Conservation (phyloP, 2,113 vertebrate genomes). For the Electrona antarctica region DNA sequence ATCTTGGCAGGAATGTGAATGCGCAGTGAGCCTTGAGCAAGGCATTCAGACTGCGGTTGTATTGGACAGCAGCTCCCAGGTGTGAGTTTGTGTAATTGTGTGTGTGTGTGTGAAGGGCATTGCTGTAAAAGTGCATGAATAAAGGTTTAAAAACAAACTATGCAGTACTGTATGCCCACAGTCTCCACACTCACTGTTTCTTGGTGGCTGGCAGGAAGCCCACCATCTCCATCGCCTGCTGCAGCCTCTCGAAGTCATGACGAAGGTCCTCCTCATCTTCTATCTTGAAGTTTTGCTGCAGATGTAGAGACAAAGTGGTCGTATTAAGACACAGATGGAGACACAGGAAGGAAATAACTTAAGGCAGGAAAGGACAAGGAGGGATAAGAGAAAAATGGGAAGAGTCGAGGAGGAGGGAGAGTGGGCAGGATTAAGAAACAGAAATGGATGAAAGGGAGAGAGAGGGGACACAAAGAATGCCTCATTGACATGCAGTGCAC, state of each 20-base stretch:
- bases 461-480: conserved; percentile 43
- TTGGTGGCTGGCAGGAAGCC: conserved; percentile 95
- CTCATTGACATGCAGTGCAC: conserved; percentile 65
- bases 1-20: too few relatives aligned
- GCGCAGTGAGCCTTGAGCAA: too few relatives aligned
- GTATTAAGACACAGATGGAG: neutral
- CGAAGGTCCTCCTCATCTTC: conserved; percentile 94
- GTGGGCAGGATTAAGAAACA: conserved; percentile 1
- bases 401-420: conserved; percentile 3
- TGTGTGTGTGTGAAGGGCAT: too few relatives aligned
- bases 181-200: conserved; percentile 86
- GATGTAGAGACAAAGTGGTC: conserved; percentile 51
- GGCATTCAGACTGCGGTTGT: too few relatives aligned
- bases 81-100: too few relatives aligned
- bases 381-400: neutral
- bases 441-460: neutral
- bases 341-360: neutral
- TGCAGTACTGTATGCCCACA: too few relatives aligned
- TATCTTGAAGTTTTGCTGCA: conserved; percentile 95
- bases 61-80: too few relatives aligned
- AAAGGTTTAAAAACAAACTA: too few relatives aligned
- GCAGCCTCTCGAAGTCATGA: conserved; percentile 94
- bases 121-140: too few relatives aligned
- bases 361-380: neutral
- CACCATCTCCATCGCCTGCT: conserved; percentile 99